These are phyloP conservation scores for Boloria selene DNA, from an alignment of 2,888 invertebrate species.

Conservation along the genomic window DNA sequence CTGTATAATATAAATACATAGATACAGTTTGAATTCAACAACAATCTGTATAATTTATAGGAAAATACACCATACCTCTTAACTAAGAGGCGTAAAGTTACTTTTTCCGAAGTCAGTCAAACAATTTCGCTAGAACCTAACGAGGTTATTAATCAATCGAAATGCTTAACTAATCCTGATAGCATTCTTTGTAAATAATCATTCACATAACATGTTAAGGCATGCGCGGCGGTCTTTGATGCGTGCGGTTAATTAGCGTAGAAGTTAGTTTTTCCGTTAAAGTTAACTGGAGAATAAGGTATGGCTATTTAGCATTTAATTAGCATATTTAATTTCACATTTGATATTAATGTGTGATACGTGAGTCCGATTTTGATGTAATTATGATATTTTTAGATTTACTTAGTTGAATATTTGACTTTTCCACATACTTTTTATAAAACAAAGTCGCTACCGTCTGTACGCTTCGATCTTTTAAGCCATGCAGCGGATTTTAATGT, in stretches of 20 bases:
- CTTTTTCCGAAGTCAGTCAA: constrained; percentile 1
- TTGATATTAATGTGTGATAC: too few relatives aligned
- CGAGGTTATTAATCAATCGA: constrained; percentile 25
- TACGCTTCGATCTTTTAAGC: too few relatives aligned
- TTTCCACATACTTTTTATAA: too few relatives aligned
- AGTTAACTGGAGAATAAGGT: constrained; percentile 8
- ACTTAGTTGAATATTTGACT: too few relatives aligned
- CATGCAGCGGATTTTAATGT: too few relatives aligned
- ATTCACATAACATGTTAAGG: constrained; percentile 9
- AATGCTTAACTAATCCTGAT: constrained; percentile 33
- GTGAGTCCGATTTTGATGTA: too few relatives aligned
- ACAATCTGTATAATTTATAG: too few relatives aligned
- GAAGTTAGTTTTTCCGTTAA: constrained; percentile 16
- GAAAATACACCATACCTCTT: not conserved
- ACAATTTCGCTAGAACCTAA: constrained; percentile 19
- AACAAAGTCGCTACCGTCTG: too few relatives aligned
- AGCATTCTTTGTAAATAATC: constrained; percentile 21
- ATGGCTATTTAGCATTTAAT: constrained; percentile 13
- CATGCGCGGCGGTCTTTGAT: constrained; percentile 24
- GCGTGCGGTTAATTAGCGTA: constrained; percentile 6
- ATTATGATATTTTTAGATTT: too few relatives aligned
- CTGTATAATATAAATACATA: too few relatives aligned
- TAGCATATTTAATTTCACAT: constrained; percentile 5
- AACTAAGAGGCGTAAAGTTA: not conserved
- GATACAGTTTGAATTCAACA: too few relatives aligned